Conservation (phyloP, 2,797 vertebrate species). For the Morus bassanus region DNA sequence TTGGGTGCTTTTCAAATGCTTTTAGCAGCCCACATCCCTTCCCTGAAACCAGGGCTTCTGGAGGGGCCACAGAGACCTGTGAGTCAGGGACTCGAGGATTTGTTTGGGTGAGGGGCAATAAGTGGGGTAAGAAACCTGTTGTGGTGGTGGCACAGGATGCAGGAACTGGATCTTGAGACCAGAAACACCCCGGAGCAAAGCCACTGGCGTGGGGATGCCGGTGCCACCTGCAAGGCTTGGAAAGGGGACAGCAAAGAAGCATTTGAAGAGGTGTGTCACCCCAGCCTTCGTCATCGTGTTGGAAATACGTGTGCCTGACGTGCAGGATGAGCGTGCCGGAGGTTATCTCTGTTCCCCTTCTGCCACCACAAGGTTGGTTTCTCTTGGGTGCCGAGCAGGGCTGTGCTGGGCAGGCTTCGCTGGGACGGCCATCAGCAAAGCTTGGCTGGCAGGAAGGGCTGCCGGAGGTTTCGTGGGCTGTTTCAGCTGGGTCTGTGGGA, state of each 20-base stretch:
- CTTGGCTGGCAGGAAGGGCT: not conserved
- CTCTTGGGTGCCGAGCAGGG: accelerated
- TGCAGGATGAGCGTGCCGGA: accelerated
- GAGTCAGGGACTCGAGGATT: not conserved
- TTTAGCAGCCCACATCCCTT: not conserved
- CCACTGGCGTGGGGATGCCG: accelerated
- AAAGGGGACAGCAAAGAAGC: not conserved
- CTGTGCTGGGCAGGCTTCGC: accelerated
- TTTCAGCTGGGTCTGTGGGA: not conserved
- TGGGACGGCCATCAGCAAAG: not conserved
- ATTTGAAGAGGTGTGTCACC: not conserved
- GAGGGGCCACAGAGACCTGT: not conserved
- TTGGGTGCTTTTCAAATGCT: not conserved
- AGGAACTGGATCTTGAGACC: not conserved
- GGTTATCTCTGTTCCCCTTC: not conserved
- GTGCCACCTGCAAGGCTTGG: not conserved
- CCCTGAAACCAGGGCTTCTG: not conserved
- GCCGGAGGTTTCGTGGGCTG: not conserved
- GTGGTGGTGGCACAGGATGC: not conserved
- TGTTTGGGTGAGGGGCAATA: accelerated
- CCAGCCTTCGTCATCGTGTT: accelerated
- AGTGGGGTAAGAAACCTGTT: not conserved
- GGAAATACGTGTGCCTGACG: accelerated
- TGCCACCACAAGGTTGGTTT: not conserved
- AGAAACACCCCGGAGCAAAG: not conserved